Evolutionary conservation across 2,888 invertebrate genomes (phyloP).

Genomic region (Nephrotoma appendiculata): DNA sequence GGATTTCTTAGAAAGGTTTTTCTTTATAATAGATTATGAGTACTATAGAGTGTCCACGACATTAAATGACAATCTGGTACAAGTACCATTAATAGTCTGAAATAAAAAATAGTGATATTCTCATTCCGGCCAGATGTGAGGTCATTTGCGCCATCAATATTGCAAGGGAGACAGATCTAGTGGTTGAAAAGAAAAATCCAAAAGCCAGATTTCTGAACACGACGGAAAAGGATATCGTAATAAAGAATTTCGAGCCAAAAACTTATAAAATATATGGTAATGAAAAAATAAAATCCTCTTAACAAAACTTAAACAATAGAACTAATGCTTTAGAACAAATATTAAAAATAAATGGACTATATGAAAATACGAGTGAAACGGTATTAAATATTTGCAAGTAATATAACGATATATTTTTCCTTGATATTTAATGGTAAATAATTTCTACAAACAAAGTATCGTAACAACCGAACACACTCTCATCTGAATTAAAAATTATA

Average conservation of each 20-base stretch:
- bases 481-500: neutral
- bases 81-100: neutral
- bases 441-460: neutral
- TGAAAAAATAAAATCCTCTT: neutral
- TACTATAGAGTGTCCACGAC: no score
- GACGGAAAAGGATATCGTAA: neutral
- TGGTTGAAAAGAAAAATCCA: neutral
- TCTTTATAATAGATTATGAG: no score
- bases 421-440: neutral
- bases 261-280: no score
- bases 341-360: neutral
- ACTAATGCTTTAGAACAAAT: neutral
- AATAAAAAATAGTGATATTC: neutral
- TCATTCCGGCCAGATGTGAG: neutral
- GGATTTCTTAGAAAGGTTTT: no score
- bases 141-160: neutral
- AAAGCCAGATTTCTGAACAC: neutral
- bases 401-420: neutral
- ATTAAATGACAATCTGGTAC: neutral
- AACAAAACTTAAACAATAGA: neutral
- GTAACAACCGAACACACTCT: neutral
- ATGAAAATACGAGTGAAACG: neutral
- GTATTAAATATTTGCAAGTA: neutral
- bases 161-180: neutral
- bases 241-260: neutral